Evolutionary conservation across 2,113 vertebrate genomes (phyloP).

Genomic region (Clarias macrocephalus): DNA sequence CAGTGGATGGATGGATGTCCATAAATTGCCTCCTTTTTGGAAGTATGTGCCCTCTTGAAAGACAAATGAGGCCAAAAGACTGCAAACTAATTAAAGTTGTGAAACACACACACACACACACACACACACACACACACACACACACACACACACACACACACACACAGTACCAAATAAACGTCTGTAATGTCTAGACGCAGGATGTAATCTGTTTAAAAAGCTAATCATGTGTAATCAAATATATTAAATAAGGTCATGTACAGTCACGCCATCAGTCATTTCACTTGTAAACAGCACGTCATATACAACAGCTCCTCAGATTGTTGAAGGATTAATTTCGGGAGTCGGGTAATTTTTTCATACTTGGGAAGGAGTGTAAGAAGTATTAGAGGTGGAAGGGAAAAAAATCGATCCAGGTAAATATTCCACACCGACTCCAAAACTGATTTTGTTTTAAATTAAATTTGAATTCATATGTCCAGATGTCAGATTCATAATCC

Average conservation of each 20-base stretch:
- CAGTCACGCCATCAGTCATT: background rate
- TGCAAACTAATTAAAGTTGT: slow-evolving; percentile 38
- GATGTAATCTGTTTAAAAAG: background rate
- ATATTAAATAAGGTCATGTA: background rate
- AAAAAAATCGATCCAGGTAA: no score
- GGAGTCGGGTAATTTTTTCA: background rate
- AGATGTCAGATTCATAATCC: no score
- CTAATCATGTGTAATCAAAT: background rate
- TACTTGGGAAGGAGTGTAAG: background rate
- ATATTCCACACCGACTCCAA: no score
- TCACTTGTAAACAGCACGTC: background rate
- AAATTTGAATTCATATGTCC: no score
- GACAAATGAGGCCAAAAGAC: slow-evolving; percentile 26
- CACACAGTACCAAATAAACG: no score
- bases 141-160: background rate
- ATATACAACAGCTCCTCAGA: background rate
- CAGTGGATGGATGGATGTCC: slow-evolving; percentile 27
- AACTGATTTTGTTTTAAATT: no score
- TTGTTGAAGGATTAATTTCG: background rate
- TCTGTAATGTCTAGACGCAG: background rate
- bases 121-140: background rate
- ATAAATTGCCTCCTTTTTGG: slow-evolving; percentile 51
- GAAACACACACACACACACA: slow-evolving; percentile 7
- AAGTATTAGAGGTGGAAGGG: background rate
- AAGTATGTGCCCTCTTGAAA: slow-evolving; percentile 37